These are phyloP conservation scores for Podarcis muralis DNA, from an alignment of 2,113 vertebrate genomes.

Conservation along the genomic window DNA sequence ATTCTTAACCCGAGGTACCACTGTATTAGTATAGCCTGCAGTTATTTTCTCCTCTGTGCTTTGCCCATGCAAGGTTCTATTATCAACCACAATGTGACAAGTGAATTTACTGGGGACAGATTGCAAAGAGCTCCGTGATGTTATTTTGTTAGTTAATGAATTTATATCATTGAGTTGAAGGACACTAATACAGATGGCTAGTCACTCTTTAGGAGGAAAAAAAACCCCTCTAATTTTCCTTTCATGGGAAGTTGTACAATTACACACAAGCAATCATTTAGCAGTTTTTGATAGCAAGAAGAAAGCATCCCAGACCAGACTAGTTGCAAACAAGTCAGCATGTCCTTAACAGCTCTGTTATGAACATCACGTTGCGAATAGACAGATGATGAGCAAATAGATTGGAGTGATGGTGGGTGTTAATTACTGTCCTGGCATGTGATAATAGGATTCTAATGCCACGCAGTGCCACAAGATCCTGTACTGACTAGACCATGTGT, in stretches of 20 bases:
- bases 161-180: constrained; percentile 2
- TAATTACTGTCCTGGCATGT: constrained; percentile 10
- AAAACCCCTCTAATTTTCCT: neutral
- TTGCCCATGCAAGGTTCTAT: constrained; percentile 15
- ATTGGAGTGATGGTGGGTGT: neutral
- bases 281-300: constrained; percentile 19
- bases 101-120: constrained; percentile 11
- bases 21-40: neutral
- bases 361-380: constrained; percentile 5
- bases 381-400: constrained; percentile 13
- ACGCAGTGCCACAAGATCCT: neutral
- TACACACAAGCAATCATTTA: constrained; percentile 18
- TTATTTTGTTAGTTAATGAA: constrained; percentile 17
- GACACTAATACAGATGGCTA: neutral
- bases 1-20: no score
- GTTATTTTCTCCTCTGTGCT: neutral
- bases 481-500: neutral
- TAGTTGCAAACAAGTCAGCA: neutral
- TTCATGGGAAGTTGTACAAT: constrained; percentile 13
- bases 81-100: constrained; percentile 17
- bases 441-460: neutral
- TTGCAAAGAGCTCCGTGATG: neutral
- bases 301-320: constrained; percentile 8
- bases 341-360: neutral
- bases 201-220: neutral